phyloP scores from a whole-genome alignment of 2,113 vertebrate genomes.

The Cephalopholis sonnerati region DNA sequence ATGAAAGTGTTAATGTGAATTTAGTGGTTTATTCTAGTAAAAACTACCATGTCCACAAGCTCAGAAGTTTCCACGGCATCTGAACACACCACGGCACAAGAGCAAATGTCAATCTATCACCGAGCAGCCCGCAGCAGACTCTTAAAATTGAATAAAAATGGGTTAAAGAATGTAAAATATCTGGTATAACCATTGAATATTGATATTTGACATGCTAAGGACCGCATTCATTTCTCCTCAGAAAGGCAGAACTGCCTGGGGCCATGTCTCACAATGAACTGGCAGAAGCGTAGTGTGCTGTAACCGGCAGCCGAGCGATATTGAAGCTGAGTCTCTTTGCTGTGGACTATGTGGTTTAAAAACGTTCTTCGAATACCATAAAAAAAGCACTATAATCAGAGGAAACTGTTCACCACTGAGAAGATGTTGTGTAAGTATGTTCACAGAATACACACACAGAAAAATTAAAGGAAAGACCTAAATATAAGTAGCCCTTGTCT shows the following conservation, averaged over 20 bases:
- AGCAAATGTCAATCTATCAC: slow-evolving; percentile 4
- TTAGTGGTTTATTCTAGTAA: neutral
- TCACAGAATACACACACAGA: neutral
- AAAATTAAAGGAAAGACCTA: neutral
- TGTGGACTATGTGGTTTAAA: neutral
- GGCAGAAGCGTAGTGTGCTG: neutral
- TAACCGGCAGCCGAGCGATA: neutral
- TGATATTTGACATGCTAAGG: slow-evolving; percentile 21
- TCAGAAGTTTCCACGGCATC: neutral
- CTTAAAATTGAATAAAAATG: slow-evolving; percentile 18
- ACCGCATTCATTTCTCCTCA: slow-evolving; percentile 14
- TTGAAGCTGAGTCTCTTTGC: neutral
- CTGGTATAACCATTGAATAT: slow-evolving; percentile 8
- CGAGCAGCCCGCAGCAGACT: slow-evolving; percentile 13
- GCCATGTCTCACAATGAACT: slow-evolving; percentile 19
- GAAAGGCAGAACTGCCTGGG: slow-evolving; percentile 20
- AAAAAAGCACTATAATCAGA: slow-evolving; percentile 7
- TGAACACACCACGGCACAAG: neutral
- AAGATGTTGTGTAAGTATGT: neutral
- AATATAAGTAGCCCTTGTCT: neutral
- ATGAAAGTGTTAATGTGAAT: neutral
- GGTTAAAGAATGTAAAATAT: slow-evolving; percentile 18
- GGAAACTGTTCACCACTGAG: neutral
- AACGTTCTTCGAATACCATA: slow-evolving; percentile 7
- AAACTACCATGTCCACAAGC: neutral